Evolutionary conservation across 2,888 invertebrate genomes (phyloP).

Genomic region (Agrilus biguttatus): DNA sequence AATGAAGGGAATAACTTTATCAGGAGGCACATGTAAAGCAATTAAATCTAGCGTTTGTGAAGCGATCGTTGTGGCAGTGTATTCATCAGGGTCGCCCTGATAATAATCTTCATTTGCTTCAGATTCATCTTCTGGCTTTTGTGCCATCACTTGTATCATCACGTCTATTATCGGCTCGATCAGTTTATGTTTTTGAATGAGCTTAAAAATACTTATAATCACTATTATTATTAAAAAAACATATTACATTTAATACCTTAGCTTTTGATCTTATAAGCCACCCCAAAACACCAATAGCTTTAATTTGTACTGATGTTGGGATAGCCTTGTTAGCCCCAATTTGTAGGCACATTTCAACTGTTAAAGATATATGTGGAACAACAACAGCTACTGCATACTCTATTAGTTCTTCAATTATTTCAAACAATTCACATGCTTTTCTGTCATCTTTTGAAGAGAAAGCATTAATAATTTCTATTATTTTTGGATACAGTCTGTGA

Average conservation of each 20-base stretch:
- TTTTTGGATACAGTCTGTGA: slow-evolving; percentile 44
- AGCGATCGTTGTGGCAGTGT: slow-evolving; percentile 50
- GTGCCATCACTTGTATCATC: slow-evolving; percentile 54
- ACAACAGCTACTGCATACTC: slow-evolving; percentile 46
- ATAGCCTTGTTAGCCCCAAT: slow-evolving; percentile 41
- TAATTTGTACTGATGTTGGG: slow-evolving; percentile 47
- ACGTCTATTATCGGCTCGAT: slow-evolving; percentile 52
- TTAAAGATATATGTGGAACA: slow-evolving; percentile 45
- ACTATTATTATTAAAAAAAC: background rate
- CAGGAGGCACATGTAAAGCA: slow-evolving; percentile 61
- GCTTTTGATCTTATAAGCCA: slow-evolving; percentile 54
- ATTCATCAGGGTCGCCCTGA: slow-evolving; percentile 44
- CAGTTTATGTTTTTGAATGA: slow-evolving; percentile 53
- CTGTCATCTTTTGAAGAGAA: slow-evolving; percentile 41
- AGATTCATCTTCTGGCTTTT: slow-evolving; percentile 42
- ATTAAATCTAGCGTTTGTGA: slow-evolving; percentile 60
- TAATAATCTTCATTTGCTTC: slow-evolving; percentile 45
- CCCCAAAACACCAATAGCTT: slow-evolving; percentile 51
- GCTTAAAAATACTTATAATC: slow-evolving; percentile 11
- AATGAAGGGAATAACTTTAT: slow-evolving; percentile 57
- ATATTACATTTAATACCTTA: slow-evolving; percentile 33
- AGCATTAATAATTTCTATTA: slow-evolving; percentile 45
- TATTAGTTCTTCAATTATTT: slow-evolving; percentile 50
- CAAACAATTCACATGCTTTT: slow-evolving; percentile 44
- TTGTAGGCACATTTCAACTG: slow-evolving; percentile 52